Evolutionary conservation across 2,113 vertebrate genomes (phyloP), one percentile per base, ranked within the genome.

Genomic region (Montifringilla adamsi): DNA sequence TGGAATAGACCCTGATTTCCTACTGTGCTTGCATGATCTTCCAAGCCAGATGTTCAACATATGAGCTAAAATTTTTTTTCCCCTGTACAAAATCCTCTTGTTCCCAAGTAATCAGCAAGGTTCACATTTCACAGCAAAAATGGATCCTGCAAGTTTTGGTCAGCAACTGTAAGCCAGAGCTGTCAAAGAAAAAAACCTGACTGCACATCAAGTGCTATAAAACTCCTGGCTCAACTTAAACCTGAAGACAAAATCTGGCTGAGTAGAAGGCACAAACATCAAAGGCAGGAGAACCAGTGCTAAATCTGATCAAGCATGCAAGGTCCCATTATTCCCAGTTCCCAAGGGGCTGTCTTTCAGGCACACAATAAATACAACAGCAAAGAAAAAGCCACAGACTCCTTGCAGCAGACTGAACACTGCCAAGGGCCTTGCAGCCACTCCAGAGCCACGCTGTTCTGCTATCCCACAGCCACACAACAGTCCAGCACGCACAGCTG

Each of bases 51-150:
- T 81, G 35, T 86, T 93, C 23, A 75, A 68, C 17, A 79, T 9
- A 62, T 1, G 16, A 84, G 26, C n/a, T 69, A 81, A 60, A 23
- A 1, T 2, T 11, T 11, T 55, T 55, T 43, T 8, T 44, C 53
- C 8, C 8, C 31, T 24, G 10, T 76, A 76, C 21, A 90, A 73
- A 83, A 66, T 39, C 39, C 33, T 90, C 7, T 72, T 72, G 43
- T 59, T 94, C 52, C 59, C 6, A 41, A 81, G 28, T 64, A 59
- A 93, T 60, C 13, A 56, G 27, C 39, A 47, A 59, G 22, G 55
- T 70, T 92, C 80, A 52, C 69, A 67, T 63, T 94, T 94, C 85
- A 74, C 53, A 73, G 46, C 56, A 93, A 50, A 84, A 94, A 84
- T 3, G 8, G 31, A 84, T 84, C 59, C 44, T 88, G 12, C 44